These are phyloP conservation scores for Drosophila hydei DNA, from an alignment of 1,140 invertebrate genomes.

Conservation along the genomic window DNA sequence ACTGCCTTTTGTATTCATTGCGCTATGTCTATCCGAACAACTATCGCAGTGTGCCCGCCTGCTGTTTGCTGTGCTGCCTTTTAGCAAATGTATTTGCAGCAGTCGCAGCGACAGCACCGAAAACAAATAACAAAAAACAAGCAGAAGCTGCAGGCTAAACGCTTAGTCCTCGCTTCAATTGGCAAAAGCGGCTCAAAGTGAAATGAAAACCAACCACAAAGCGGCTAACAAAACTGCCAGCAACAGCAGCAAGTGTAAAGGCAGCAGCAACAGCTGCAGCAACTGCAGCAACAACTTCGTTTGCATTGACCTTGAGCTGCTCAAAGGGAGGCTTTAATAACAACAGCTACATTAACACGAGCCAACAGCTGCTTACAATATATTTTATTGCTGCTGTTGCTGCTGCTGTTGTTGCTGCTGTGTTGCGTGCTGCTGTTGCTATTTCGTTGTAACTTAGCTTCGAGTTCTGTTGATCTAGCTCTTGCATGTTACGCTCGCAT, in stretches of 20 bases:
- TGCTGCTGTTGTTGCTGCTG: constrained; percentile 29
- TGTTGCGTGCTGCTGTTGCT: constrained; percentile 23
- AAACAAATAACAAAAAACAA: not conserved
- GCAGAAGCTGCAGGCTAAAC: constrained; percentile 16
- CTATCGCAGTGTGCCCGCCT: not conserved
- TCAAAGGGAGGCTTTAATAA: not conserved
- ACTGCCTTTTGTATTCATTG: constrained; percentile 48
- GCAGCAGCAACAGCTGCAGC: constrained; percentile 6
- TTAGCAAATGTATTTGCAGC: constrained; percentile 13
- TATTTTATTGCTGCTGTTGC: constrained; percentile 24
- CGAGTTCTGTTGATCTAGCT: no score
- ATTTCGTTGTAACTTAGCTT: constrained; percentile 21
- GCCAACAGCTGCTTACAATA: constrained; percentile 5
- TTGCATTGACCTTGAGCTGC: constrained; percentile 16
- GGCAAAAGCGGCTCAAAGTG: constrained; percentile 32
- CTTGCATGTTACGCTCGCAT: constrained; percentile 7
- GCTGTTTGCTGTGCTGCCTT: constrained; percentile 11
- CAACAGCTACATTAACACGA: constrained; percentile 13
- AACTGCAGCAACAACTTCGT: constrained; percentile 20
- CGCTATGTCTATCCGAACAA: not conserved
- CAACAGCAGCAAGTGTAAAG: constrained; percentile 23
- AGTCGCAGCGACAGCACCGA: no score
- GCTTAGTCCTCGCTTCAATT: constrained; percentile 29
- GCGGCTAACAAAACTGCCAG: constrained; percentile 6
- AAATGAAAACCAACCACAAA: constrained; percentile 37